Percentiles rank a stretch among this genome's conserved stretches.
Evolutionary conservation across 2,888 invertebrate genomes (phyloP).

Genomic region (Macrosoma leucophasiata): DNA sequence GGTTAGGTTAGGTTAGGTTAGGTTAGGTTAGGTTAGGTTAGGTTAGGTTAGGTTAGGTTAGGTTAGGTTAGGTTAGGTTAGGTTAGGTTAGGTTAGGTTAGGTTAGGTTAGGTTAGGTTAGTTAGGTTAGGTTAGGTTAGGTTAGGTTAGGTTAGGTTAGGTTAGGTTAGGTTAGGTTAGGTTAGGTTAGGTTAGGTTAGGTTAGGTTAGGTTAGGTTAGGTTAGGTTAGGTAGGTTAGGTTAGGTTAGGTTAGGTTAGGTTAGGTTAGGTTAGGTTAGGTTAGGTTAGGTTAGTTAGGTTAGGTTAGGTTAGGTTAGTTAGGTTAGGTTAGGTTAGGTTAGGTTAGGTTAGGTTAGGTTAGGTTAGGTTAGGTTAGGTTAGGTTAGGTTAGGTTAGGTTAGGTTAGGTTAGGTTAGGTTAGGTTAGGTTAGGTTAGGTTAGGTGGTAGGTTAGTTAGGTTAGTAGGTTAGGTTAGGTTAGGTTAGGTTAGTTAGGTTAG

Average conservation of each 20-base stretch:
- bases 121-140: constrained; percentile 14
- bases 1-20: constrained; percentile 23
- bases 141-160: constrained; percentile 16
- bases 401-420: constrained; percentile 20
- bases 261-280: constrained; percentile 15
- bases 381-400: constrained; percentile 11
- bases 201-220: constrained; percentile 16
- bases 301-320: constrained; percentile 14
- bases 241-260: constrained; percentile 15
- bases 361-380: constrained; percentile 13
- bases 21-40: constrained; percentile 24
- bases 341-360: constrained; percentile 15
- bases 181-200: constrained; percentile 16
- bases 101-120: constrained; percentile 16
- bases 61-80: constrained; percentile 22
- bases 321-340: constrained; percentile 14
- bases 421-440: constrained; percentile 22
- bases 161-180: constrained; percentile 15
- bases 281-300: constrained; percentile 13
- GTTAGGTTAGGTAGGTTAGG: too few species aligned
- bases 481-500: constrained; percentile 24
- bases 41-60: constrained; percentile 19
- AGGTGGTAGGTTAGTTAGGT: too few species aligned
- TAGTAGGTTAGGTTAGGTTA: constrained; percentile 15
- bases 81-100: constrained; percentile 19